Evolutionary conservation across 2,888 invertebrate genomes (phyloP), one percentile per base, ranked within the genome.

Genomic region (Ochropleura plecta): DNA sequence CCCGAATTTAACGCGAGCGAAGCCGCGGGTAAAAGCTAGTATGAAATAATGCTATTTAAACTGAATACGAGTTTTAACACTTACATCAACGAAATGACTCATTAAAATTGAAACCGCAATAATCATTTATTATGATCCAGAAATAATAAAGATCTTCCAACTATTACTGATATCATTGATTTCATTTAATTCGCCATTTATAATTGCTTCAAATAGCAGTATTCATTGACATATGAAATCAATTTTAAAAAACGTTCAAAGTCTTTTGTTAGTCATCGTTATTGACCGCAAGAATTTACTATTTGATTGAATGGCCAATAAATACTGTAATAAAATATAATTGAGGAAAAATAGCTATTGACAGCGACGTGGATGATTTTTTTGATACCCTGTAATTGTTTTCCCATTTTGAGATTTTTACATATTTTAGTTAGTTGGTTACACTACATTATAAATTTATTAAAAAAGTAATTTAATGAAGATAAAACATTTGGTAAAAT

Each of bases 171-270:
- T 72, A 51, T 30, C 40, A 65, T 46, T 30, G 18, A 60, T 7
- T 48, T n/a, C 20, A 16, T 74, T 72, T 42, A n/a, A 63, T 74
- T 63, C 14, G 14, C 42, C 60, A 70, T 73, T 6, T 7, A 18
- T 72, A 42, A 69, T 5, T 60, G 46, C 12, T 55, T 55, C 63
- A 63, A 63, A 49, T 55, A 42, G 63, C 40, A 49, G 5, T 63
- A 49, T 18, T 53, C 20, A 48, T 73, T 62, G 71, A 53, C 20
- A 30, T 48, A 40, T 14, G 8, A 30, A 53, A 12, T 40, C 9
- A 51, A 51, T 51, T 73, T 65, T 60, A 14, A 51, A 46, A 46
- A 49, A 62, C 30, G 9, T 53, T 68, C 8, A 67, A 49, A 44
- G 12, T 3, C 40, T 62, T 64, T 65, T 70, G 70, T n/a, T 12